Conservation (phyloP, 2,113 vertebrate genomes). For the Carassius gibelio region DNA sequence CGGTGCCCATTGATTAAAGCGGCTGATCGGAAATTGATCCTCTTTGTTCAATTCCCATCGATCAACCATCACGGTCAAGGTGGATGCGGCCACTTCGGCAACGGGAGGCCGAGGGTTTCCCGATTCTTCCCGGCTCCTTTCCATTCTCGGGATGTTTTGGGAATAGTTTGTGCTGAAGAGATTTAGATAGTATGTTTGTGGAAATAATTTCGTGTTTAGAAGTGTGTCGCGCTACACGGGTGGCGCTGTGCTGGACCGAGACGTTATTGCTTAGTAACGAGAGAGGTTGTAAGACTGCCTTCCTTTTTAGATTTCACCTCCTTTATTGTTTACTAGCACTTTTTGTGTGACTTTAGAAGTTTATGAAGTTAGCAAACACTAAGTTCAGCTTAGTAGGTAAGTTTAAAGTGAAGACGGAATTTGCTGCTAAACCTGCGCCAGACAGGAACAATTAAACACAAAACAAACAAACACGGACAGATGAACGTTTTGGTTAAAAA, state of each 20-base stretch:
- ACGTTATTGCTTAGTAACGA: conserved; percentile 42
- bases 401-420: conserved; percentile 4
- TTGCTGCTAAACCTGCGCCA: neutral
- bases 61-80: conserved; percentile 82
- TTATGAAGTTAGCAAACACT: conserved; percentile 10
- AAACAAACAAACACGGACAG: conserved; percentile 22
- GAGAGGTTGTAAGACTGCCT: conserved; percentile 8
- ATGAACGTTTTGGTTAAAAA: neutral
- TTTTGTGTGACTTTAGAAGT: conserved; percentile 8
- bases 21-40: conserved; percentile 84
- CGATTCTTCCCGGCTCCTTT: neutral
- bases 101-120: conserved; percentile 15
- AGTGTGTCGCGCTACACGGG: conserved; percentile 43
- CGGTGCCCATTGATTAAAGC: conserved; percentile 76
- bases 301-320: neutral
- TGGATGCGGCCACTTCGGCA: conserved; percentile 56
- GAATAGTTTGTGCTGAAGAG: conserved; percentile 32
- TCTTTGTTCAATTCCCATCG: conserved; percentile 88
- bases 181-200: conserved; percentile 32
- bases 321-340: neutral
- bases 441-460: conserved; percentile 23
- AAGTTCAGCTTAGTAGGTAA: conserved; percentile 3
- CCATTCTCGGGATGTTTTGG: neutral
- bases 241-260: conserved; percentile 48
- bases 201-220: conserved; percentile 41